Evolutionary conservation across 1,140 invertebrate genomes (phyloP), one percentile per base, ranked within the genome.

Genomic region (Chironomus striatipennis): DNA sequence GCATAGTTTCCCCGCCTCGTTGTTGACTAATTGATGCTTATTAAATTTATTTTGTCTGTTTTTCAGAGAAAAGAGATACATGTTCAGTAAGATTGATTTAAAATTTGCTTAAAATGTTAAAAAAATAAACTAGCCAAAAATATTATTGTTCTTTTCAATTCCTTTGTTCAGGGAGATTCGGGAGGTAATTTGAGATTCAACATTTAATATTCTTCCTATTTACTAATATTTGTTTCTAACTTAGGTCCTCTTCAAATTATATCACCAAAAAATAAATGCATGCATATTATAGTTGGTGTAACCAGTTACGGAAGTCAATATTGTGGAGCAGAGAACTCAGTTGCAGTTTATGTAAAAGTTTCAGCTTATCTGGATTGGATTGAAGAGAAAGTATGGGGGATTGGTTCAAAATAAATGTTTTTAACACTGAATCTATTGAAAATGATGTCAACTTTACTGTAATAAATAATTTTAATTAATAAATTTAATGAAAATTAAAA

Each of bases 221-320:
- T n/a, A n/a, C n/a, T n/a, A n/a, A n/a, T n/a, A n/a, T n/a, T n/a
- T n/a, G n/a, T n/a, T n/a, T n/a, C n/a, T n/a, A n/a, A n/a, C n/a
- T n/a, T n/a, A 34, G 24, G 24, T 74, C 89, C 89, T 2, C 78
- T 90, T 34, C 24, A 34, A 34, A 7, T 83, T 87, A 42, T 81
- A 85, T 77, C 80, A 83, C 76, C 42, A 0, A 79, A 75, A 21
- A 75, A 78, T 7, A 78, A 81, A 18, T 85, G 84, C 75, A 79
- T 85, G 77, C 84, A 85, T 75, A 79, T 80, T 4, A 74, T 81
- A 21, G 79, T 92, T 73, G 92, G 90, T 0, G 83, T 92, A 1
- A 90, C 91, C 0, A 92, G 91, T 0, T 93, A 90, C 89, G 91
- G 90, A 17, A 83, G 87, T 64, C 92, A 91, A 73, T 91, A 82